Evolutionary conservation across 2,797 vertebrate genomes (phyloP), one percentile per base, ranked within the genome.

Genomic region (Nyctalus aviator): DNA sequence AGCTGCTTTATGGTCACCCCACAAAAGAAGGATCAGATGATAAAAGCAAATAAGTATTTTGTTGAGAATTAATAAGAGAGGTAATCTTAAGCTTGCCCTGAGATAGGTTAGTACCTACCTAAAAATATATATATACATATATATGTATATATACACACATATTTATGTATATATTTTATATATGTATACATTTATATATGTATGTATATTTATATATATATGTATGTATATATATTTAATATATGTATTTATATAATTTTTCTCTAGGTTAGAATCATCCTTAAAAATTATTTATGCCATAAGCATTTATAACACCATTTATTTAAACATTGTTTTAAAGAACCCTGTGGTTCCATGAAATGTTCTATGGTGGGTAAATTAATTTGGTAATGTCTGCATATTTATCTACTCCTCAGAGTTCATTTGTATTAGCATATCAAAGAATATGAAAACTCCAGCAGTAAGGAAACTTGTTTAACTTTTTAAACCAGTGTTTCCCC

Each of bases 381-480:
- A 91, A 90, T 68, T 92, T 93, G 55, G 32, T 81, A 66, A 93
- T 94, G 48, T 95, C 57, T 85, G 27, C 27, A 46, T 66, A 69
- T 84, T 88, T 89, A 76, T 57, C 21, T 13, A 72, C 53, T 87
- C 48, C 69, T 88, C 53, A 87, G 81, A 87, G 46, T 8, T 72
- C n/a, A 3, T 62, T 11, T 68, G 18, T 1, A 68, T 92, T 41
- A 71, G 46, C 84, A 90, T 37, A 53, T 75, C 64, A 93, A 95
- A 82, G 48, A 62, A 21, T 59, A 46, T 66, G 32, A 75, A 89
- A 82, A 75, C 23, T 82, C 27, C 37, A 12, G 12, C 17, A 48
- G n/a, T 76, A 88, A 95, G 77, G 15, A 93, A 90, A 90, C 35
- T 69, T 48, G 48, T 75, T 95, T 79, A 94, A 48, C 57, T 84